Evolutionary conservation across 2,888 invertebrate genomes (phyloP).

Genomic region (Andrena praecox): DNA sequence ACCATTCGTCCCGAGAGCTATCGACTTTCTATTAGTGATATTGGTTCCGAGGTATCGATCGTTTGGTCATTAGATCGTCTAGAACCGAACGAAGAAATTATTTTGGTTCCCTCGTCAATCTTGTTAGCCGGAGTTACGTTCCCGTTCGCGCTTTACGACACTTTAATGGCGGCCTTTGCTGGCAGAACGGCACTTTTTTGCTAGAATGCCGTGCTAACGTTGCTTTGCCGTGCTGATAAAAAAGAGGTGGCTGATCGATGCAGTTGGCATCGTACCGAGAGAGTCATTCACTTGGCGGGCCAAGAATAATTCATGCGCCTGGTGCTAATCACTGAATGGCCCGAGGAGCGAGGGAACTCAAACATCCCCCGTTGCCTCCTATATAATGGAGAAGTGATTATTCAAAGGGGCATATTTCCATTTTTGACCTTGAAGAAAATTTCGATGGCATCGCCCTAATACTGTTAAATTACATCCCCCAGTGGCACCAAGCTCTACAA

Average conservation of each 20-base stretch:
- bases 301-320: background rate
- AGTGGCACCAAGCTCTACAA: no score
- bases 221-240: slow-evolving; percentile 2
- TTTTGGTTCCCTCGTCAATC: slow-evolving; percentile 26
- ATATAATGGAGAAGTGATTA: no score
- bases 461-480: no score
- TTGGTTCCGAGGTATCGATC: background rate
- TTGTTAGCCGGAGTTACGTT: slow-evolving; percentile 33
- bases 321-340: no score
- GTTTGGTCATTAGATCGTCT: background rate
- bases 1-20: background rate
- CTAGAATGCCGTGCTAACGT: slow-evolving; percentile 1
- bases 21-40: slow-evolving; percentile 13
- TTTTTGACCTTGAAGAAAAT: no score
- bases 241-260: background rate
- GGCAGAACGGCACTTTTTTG: slow-evolving; percentile 34
- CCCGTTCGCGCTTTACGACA: slow-evolving; percentile 44
- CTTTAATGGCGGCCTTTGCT: slow-evolving; percentile 45
- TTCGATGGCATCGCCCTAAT: no score
- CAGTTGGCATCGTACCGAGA: slow-evolving; percentile 11
- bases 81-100: background rate
- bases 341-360: no score
- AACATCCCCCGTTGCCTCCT: no score
- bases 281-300: background rate
- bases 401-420: no score